These are phyloP conservation scores for Drosophila willistoni DNA, from an alignment of 1,140 invertebrate species.

Conservation along the genomic window DNA sequence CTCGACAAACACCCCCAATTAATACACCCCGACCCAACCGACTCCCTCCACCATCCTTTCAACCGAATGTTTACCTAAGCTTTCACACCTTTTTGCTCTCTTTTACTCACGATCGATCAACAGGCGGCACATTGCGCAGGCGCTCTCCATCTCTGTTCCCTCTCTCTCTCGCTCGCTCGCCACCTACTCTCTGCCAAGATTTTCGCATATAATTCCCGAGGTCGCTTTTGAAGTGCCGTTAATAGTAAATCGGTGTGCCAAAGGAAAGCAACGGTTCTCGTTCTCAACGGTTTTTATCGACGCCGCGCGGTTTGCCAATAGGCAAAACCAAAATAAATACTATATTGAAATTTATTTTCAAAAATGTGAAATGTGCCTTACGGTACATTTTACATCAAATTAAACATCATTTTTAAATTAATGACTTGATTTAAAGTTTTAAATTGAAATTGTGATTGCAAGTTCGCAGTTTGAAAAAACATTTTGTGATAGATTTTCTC, in stretches of 20 bases:
- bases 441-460: background rate
- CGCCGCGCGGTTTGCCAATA: conserved; percentile 33
- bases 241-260: conserved; percentile 73
- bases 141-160: conserved; percentile 20
- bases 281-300: conserved; percentile 34
- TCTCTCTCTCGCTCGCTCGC: conserved; percentile 10
- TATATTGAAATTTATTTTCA: conserved; percentile 10
- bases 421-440: background rate
- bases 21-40: background rate
- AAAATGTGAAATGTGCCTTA: conserved; percentile 15
- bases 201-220: conserved; percentile 78
- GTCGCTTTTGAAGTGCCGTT: conserved; percentile 65
- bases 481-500: conserved; percentile 9
- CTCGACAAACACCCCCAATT: conserved; percentile 2
- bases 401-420: background rate
- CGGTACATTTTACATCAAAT: background rate
- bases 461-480: background rate
- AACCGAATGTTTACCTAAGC: conserved; percentile 36
- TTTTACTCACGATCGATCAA: conserved; percentile 20
- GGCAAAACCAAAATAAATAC: conserved; percentile 22
- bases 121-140: conserved; percentile 36
- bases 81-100: conserved; percentile 48
- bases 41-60: background rate
- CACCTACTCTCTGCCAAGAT: conserved; percentile 35
- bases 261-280: conserved; percentile 68